phyloP scores from a whole-genome alignment of 2,797 vertebrate genomes.

The Melanotaenia pygmaea region DNA sequence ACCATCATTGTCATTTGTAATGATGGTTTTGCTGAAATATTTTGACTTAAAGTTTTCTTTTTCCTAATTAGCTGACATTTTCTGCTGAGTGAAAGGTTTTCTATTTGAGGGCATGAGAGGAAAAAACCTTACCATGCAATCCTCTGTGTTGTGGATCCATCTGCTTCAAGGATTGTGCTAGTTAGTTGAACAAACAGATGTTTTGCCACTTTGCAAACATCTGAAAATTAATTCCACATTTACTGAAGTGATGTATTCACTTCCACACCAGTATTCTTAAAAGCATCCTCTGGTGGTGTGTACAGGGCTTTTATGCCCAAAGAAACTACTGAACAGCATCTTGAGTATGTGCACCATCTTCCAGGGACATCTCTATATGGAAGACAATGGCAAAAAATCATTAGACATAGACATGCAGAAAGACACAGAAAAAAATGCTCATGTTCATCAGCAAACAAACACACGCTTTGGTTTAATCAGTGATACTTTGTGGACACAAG shows the following conservation, averaged over 20 bases:
- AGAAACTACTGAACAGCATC: background rate
- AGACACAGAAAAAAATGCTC: background rate
- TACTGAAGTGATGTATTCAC: background rate
- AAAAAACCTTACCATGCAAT: slow-evolving; percentile 6
- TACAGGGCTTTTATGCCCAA: background rate
- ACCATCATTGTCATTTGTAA: slow-evolving; percentile 15
- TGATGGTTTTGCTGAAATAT: slow-evolving; percentile 10
- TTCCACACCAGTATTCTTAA: background rate
- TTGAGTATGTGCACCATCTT: slow-evolving; percentile 36
- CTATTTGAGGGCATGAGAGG: background rate
- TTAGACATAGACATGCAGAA: slow-evolving; percentile 35
- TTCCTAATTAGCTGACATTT: slow-evolving; percentile 1
- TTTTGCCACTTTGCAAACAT: slow-evolving; percentile 29
- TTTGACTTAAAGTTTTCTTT: slow-evolving; percentile 11
- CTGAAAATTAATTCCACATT: slow-evolving; percentile 36
- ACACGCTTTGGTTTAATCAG: no score
- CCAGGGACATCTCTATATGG: slow-evolving; percentile 28
- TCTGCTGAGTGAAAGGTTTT: slow-evolving; percentile 11
- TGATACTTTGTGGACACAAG: no score
- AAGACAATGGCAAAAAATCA: slow-evolving; percentile 30
- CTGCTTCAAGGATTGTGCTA: slow-evolving; percentile 12
- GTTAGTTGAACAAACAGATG: slow-evolving; percentile 28
- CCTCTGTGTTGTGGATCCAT: slow-evolving; percentile 11
- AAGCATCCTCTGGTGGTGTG: background rate
- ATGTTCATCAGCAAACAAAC: no score